Base-by-base conservation (phyloP, 2,113 vertebrate species). In the Microtus richardsoni region DNA sequence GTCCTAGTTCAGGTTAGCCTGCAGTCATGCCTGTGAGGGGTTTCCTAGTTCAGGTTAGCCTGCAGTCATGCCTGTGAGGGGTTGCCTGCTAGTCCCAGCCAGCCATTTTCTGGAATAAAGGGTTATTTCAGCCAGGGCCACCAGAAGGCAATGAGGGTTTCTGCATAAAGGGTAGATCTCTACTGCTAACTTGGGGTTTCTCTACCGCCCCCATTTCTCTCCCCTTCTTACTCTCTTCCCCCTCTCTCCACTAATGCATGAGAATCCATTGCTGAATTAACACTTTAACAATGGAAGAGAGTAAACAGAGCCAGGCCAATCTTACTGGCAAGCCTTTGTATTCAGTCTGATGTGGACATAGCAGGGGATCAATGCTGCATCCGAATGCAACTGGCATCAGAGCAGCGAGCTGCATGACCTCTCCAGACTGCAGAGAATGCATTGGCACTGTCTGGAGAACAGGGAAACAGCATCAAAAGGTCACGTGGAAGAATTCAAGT, bases 321-420 rank as follows among this genome's bases (percentile, higher is more conserved):
- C 71, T 79, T 70, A 30, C 21, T 33, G 73, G 87, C 73, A 92
- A 66, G 49, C 68, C 91, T n/a, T 33, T 41, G 39, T 93, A n/a
- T 82, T 79, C 92, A 93, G 30, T 68, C 96, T 73, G 75, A 91
- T 30, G 87, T 89, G 96, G 88, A 95, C 94, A 87, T 4, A 22
- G 75, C 7, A 1, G 22, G 74, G 3, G 8, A 91, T 96, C 94
- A 79, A 62, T 89, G 85, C 36, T 6, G 4, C 89, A 73, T 90
- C 44, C 75, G 66, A 90, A 96, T 36, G 84, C 87, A 91, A 30
- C 77, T 24, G 58, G 73, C 49, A 11, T 1, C 19, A 39, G 2
- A 68, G 52, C 52, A 75, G 91, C 89, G n/a, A 41, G 68, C 82
- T 49, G 17, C 36, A 58, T 2, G 79, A 89, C 36, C 82, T 92